Evolutionary conservation across 2,113 vertebrate species (phyloP), one percentile per base, ranked within the genome.

Genomic region (Takifugu bimaculatus): DNA sequence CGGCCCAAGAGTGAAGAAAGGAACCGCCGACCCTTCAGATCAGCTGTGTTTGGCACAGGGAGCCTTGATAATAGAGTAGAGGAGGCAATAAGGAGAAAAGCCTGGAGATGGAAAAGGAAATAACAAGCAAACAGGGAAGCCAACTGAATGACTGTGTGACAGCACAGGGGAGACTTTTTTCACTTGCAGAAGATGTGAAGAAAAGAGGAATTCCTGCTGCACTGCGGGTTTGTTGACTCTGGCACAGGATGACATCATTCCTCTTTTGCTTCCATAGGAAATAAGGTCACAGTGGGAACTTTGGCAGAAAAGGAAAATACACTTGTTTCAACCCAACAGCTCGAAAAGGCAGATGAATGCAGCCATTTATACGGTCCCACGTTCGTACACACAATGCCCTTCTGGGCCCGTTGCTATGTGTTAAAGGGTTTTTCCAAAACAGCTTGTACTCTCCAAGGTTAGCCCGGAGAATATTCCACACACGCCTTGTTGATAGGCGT

Each of bases 221-320:
- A 60, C 32, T 1, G 12, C 62, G 45, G 63, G 72, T 57, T 81
- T 81, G 79, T 90, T 90, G 86, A 85, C 74, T 82, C 75, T 81
- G 56, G 57, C 55, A 13, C 59, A 74, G 73, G 59, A 77, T 91
- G 86, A 91, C 88, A 87, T 91, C 86, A 91, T 79, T 76, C 58
- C 68, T 74, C 61, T 39, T 70, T 74, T 77, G 66, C 67, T 76
- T 79, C 70, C 62, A 87, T 82, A 91, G 90, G 90, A 92, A 91
- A 91, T 91, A 77, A 91, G 81, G 82, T 91, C 90, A 91, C 84
- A 80, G 74, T 54, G 32, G 72, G 87, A 86, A 77, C 72, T 70
- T 65, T n/a, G 44, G 87, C 88, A 88, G 87, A 85, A 73, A 44
- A 1, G 54, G 66, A 63, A 82, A 62, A 74, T 48, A 81, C 42